Percentiles rank a stretch among this genome's conserved stretches.
These are phyloP conservation scores for Danio aesculapii DNA, from an alignment of 2,797 vertebrate species.

Conservation along the genomic window DNA sequence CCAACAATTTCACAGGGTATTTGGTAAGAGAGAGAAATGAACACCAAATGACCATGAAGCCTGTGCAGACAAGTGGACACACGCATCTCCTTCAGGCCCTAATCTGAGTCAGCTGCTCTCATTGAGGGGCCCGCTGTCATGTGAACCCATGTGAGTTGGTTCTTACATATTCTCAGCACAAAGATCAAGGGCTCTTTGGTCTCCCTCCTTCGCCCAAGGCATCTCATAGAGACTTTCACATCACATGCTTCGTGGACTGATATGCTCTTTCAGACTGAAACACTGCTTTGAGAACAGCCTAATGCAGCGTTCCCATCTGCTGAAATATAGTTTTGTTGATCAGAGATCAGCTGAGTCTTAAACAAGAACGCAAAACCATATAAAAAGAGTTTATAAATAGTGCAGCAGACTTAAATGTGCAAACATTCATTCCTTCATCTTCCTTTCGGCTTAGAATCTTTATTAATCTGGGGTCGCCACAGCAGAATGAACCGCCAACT, in stretches of 20 bases:
- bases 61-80: neutral
- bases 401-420: neutral
- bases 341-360: neutral
- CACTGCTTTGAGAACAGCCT: constrained; percentile 35
- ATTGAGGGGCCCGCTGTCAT: constrained; percentile 74
- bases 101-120: constrained; percentile 85
- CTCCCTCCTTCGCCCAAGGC: constrained; percentile 43
- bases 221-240: constrained; percentile 38
- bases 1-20: neutral
- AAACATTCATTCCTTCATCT: no score
- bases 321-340: neutral
- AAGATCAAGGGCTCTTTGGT: constrained; percentile 53
- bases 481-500: no score
- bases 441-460: no score
- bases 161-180: constrained; percentile 66
- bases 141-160: constrained; percentile 75
- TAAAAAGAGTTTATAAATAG: neutral
- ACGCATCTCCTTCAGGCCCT: constrained; percentile 53
- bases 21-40: neutral
- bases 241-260: constrained; percentile 66
- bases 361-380: neutral
- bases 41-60: neutral
- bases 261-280: constrained; percentile 48
- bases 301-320: neutral
- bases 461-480: no score